Evolutionary conservation across 2,113 vertebrate genomes (phyloP).

Genomic region (Dascyllus trimaculatus): DNA sequence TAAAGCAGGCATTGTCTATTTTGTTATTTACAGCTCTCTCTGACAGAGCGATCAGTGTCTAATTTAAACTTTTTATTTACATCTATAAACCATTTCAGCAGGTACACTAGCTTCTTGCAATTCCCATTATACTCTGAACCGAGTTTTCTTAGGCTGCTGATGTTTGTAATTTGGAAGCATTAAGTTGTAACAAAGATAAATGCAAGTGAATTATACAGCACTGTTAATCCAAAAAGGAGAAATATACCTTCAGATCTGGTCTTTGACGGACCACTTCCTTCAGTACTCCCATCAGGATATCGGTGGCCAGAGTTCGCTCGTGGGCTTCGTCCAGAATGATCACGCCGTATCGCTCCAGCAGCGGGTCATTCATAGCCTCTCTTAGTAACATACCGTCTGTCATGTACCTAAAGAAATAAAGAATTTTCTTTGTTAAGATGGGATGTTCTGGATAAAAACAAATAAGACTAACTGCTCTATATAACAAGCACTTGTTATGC

Average conservation of each 20-base stretch:
- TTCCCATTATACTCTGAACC: no score
- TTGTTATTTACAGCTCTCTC: no score
- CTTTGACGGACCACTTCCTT: constrained; percentile 98
- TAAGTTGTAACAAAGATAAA: no score
- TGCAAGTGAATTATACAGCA: not conserved
- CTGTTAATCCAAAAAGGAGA: not conserved
- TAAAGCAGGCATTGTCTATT: no score
- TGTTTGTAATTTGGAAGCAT: no score
- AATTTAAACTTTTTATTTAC: no score
- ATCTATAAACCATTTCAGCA: no score
- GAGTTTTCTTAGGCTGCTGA: no score
- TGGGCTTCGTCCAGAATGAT: constrained; percentile 99
- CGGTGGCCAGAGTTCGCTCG: constrained; percentile 97
- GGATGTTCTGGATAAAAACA: not conserved
- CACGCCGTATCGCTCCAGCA: constrained; percentile 96
- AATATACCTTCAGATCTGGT: constrained; percentile 93
- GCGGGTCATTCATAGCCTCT: constrained; percentile 99
- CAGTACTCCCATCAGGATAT: constrained; percentile 98
- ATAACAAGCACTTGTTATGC: not conserved
- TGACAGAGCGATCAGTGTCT: no score
- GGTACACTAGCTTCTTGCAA: no score
- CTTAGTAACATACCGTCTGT: constrained; percentile 98
- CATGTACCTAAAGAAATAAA: constrained; percentile 91
- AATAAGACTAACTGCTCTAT: not conserved
- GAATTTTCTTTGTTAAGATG: not conserved